Base-by-base conservation (phyloP, 2,888 invertebrate species). In the Himalopsyche tibetana region DNA sequence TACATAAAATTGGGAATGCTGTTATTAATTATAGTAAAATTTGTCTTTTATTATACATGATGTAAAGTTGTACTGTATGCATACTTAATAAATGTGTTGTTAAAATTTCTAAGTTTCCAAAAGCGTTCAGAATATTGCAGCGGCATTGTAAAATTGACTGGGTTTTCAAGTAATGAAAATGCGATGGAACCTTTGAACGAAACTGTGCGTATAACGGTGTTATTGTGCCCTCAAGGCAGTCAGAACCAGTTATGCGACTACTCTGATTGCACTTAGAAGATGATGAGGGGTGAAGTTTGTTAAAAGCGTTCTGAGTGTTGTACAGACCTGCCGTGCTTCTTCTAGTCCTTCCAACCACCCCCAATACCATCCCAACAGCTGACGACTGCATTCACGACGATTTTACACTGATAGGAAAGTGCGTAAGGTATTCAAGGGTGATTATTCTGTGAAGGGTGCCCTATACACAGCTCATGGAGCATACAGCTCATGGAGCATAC, bases 261-360 rank as follows among this genome's bases (percentile, higher is more conserved):
- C n/a, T 79, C 85, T 85, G 85, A 85, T 85, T 85, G 85, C 85
- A 85, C 83, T 85, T 42, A 45, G 83, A 51, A 83, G 79, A 85
- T 85, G 85, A 85, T 74, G 74, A 74, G 74, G 74, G 74, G 74
- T 74, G 74, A 74, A 74, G 74, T 74, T 36, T 74, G 74, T 74
- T 74, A 74, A 74, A 74, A 74, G 74, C 74, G 28, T 38, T 74
- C 38, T 36, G 74, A 74, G 74, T 74, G 74, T 74, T 74, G 63
- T 63, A 19, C 63, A 11, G 19, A 63, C 63, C 63, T 63, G 74
- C 74, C 74, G 28, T 74, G 28, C 12, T 36, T 12, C 74, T 15
- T 15, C 28, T 28, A 28, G 51, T 51, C 51, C 45, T 8, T 51
- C 15, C 15, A 51, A 15, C 15, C 15, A 51, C 51, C 51, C 45